A percentile compares a stretch with the other conserved stretches of the same genome.
Evolutionary conservation across 2,113 vertebrate genomes (phyloP).

Genomic region (Phrynosoma platyrhinos): DNA sequence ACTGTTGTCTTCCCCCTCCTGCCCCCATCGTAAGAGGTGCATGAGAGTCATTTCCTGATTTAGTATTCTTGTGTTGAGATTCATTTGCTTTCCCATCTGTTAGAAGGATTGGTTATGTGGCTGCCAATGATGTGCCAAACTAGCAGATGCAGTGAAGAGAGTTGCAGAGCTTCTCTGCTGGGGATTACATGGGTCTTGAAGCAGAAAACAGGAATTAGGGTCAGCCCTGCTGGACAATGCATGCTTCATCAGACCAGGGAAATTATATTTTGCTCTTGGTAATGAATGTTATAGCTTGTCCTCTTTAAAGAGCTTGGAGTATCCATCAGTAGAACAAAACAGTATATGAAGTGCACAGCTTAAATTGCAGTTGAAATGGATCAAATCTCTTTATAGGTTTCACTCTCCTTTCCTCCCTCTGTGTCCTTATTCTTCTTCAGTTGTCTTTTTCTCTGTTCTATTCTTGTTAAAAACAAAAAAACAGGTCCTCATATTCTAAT

Average conservation of each 20-base stretch:
- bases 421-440: not conserved
- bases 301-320: not conserved
- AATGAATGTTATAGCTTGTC: not conserved
- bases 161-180: constrained; percentile 20
- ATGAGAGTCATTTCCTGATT: constrained; percentile 55
- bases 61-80: constrained; percentile 35
- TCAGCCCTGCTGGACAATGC: not conserved
- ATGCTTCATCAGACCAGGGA: not conserved
- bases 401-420: not conserved
- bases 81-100: constrained; percentile 39
- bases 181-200: constrained; percentile 21
- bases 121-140: constrained; percentile 16
- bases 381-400: not conserved
- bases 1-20: constrained; percentile 40
- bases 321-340: not conserved
- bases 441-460: not conserved
- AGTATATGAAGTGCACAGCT: not conserved
- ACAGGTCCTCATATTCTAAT: not conserved
- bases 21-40: constrained; percentile 1
- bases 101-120: constrained; percentile 44
- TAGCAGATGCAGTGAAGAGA: constrained; percentile 17
- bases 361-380: not conserved
- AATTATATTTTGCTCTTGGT: constrained; percentile 13
- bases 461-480: not conserved
- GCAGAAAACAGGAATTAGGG: constrained; percentile 24